Evolutionary conservation across 2,113 vertebrate species (phyloP).

Genomic region (Paratilapia polleni): DNA sequence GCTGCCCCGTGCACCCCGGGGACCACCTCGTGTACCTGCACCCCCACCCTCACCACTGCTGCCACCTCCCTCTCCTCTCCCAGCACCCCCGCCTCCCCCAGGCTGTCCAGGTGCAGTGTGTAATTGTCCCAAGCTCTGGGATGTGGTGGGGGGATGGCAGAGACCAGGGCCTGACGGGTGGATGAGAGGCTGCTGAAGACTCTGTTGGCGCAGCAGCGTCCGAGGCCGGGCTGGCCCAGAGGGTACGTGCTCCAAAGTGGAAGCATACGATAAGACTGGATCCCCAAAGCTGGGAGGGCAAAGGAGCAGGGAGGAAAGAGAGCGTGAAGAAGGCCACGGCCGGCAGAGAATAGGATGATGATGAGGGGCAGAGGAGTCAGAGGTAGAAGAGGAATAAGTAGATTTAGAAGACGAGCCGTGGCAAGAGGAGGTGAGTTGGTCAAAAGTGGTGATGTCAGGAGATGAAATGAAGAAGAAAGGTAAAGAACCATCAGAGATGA

Average conservation of each 20-base stretch:
- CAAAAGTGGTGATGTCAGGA: constrained; percentile 58
- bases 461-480: constrained; percentile 78
- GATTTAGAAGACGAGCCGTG: constrained; percentile 34
- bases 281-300: constrained; percentile 91
- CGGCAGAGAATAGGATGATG: constrained; percentile 75
- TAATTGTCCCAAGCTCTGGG: constrained; percentile 96
- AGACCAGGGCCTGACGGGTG: constrained; percentile 86
- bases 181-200: constrained; percentile 95
- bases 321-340: constrained; percentile 71
- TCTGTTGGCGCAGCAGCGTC: constrained; percentile 95
- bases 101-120: constrained; percentile 83
- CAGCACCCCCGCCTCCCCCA: constrained; percentile 83
- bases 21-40: constrained; percentile 69
- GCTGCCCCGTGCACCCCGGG: constrained; percentile 76
- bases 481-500: constrained; percentile 73
- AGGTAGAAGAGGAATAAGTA: constrained; percentile 52
- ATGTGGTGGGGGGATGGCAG: constrained; percentile 90
- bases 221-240: constrained; percentile 87
- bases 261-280: constrained; percentile 89
- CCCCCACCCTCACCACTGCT: constrained; percentile 72
- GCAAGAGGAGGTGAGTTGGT: constrained; percentile 35
- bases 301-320: constrained; percentile 79
- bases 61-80: constrained; percentile 76
- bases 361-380: constrained; percentile 79
- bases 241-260: constrained; percentile 94